Conservation (phyloP, 2,888 invertebrate species). For the Acanthoscelides obtectus region DNA sequence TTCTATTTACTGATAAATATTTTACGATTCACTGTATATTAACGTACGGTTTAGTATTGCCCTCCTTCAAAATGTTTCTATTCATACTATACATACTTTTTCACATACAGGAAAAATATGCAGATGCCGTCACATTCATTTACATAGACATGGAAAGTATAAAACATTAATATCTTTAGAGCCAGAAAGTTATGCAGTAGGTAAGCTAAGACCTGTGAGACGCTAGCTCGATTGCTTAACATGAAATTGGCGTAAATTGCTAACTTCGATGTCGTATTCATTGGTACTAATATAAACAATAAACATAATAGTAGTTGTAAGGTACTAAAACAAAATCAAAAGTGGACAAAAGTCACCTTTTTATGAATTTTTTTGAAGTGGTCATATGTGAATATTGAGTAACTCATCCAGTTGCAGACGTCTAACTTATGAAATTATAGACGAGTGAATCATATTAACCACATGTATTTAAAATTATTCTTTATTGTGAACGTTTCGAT, state of each 20-base stretch:
- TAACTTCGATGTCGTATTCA: not conserved
- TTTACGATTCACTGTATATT: no score
- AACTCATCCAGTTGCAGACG: no score
- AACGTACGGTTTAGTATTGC: no score
- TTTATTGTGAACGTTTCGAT: no score
- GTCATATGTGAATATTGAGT: not conserved
- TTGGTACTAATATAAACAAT: not conserved
- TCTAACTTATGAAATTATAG: no score
- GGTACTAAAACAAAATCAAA: not conserved
- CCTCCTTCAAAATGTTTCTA: not conserved
- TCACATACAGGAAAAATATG: conserved; percentile 12
- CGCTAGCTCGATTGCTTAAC: not conserved
- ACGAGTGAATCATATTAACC: no score
- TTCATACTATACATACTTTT: not conserved
- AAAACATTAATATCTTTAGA: conserved; percentile 4
- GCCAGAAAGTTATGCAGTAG: not conserved
- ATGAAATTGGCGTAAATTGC: not conserved
- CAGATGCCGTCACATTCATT: conserved; percentile 16
- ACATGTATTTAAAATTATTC: no score
- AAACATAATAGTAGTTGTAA: not conserved
- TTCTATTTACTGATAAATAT: no score
- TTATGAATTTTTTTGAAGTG: not conserved
- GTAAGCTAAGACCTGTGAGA: conserved; percentile 1
- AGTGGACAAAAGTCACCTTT: not conserved
- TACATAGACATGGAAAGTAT: conserved; percentile 17